phyloP scores from a whole-genome alignment of 2,797 vertebrate genomes.

The Selene dorsalis region DNA sequence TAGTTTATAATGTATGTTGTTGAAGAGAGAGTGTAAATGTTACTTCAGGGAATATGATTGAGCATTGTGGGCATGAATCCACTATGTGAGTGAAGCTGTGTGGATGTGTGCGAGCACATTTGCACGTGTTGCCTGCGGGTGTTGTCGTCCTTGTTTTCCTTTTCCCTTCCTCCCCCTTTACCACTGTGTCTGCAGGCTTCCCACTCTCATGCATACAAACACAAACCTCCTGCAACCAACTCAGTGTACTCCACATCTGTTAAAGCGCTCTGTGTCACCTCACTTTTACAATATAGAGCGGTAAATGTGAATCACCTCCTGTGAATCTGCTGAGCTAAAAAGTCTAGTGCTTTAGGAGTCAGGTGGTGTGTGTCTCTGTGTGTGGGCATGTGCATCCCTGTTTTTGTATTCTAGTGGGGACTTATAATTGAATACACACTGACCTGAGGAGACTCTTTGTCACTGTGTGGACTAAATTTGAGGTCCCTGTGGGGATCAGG shows the following conservation, averaged over 20 bases:
- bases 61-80: slow-evolving; percentile 34
- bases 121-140: slow-evolving; percentile 25
- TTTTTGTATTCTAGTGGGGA: too few relatives aligned
- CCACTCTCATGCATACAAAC: neutral
- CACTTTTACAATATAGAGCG: slow-evolving; percentile 57
- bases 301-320: slow-evolving; percentile 50
- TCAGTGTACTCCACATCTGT: slow-evolving; percentile 44
- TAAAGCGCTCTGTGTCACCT: slow-evolving; percentile 36
- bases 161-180: slow-evolving; percentile 1
- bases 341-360: slow-evolving; percentile 11
- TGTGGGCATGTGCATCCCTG: too few relatives aligned
- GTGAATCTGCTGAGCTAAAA: slow-evolving; percentile 22
- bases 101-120: slow-evolving; percentile 9
- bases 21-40: slow-evolving; percentile 51
- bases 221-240: slow-evolving; percentile 44
- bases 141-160: slow-evolving; percentile 23
- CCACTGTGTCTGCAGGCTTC: slow-evolving; percentile 10
- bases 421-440: too few relatives aligned
- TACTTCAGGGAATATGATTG: slow-evolving; percentile 41
- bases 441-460: too few relatives aligned
- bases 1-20: slow-evolving; percentile 64
- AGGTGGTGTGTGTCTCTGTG: neutral
- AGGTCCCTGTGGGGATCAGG: too few relatives aligned
- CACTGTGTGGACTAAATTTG: too few relatives aligned
- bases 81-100: slow-evolving; percentile 19